Evolutionary conservation across 2,797 vertebrate genomes (phyloP), one percentile per base, ranked within the genome.

Genomic region (Enteromius mattozi): DNA sequence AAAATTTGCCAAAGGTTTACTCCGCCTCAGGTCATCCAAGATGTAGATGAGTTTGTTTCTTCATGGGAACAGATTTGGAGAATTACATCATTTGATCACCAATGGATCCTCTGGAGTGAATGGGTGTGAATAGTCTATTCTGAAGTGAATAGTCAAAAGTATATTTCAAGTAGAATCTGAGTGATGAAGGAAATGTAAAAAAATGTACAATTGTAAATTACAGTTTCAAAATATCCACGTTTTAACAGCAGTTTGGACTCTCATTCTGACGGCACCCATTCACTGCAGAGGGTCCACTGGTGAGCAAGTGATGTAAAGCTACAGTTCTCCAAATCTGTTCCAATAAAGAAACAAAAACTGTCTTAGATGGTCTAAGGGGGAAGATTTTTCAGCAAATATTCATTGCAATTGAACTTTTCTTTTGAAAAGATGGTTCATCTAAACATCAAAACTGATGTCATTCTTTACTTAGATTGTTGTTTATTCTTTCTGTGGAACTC

Each of bases 391-490:
- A 27, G 12, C 12, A 6, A 14, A 6, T 30, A 16, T 7, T 30
- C 0, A 30, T 63, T 30, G 2, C 30, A 16, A 16, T 14, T 63
- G 13, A 30, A 30, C 61, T 63, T 16, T 63, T 7, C 13, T 13
- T 30, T 49, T 35, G 2, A 27, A 63, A 6, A 17, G 16, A 65
- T 21, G 27, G 76, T 61, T 78, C 37, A 78, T 10, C 17, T 10
- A 63, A 42, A 42, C 16, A 78, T 78, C 17, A 47, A 63, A 78
- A 45, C 16, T 78, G 17, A 49, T 54, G 30, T 75, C 71, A 56
- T 56, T 37, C 35, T 24, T 40, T 40, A 9, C 19, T 76, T 3
- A 16, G 1, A n/a, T 6, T 56, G 16, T 45, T 33, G 16, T n/a
- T 19, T 74, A 1, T 10, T 10, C 19, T 33, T 35, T 37, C 21